A percentile compares a stretch with the other conserved stretches of the same genome.
These are phyloP conservation scores for Nycticorax nycticorax DNA, from an alignment of 2,113 vertebrate genomes.

Conservation along the genomic window DNA sequence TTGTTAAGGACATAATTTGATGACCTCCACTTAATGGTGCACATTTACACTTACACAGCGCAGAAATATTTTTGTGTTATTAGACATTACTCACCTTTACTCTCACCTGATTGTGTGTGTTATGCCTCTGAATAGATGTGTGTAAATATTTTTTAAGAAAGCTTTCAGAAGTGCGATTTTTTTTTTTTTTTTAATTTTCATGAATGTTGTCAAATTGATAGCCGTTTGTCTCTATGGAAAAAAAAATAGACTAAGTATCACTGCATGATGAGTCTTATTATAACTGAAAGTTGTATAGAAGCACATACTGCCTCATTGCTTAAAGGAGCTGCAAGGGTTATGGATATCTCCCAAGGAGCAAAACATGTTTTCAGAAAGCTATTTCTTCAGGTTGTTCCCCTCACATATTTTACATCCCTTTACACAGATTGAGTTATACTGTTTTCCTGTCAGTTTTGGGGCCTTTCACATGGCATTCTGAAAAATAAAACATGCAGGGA, in stretches of 20 bases:
- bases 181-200: accelerated
- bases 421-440: background rate
- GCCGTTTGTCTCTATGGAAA: background rate
- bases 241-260: background rate
- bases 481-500: background rate
- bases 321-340: background rate
- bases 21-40: accelerated
- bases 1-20: background rate
- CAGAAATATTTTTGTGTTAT: background rate
- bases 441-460: background rate
- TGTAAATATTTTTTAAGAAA: background rate
- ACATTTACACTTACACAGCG: background rate
- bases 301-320: background rate
- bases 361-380: background rate
- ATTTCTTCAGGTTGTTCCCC: background rate
- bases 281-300: background rate
- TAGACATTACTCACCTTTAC: background rate
- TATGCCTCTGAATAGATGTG: background rate
- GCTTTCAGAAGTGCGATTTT: background rate
- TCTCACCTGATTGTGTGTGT: background rate
- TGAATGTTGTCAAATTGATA: background rate
- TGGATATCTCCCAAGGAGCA: background rate
- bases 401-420: background rate
- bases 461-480: background rate
- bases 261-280: background rate